Base-by-base conservation (phyloP, 1,140 invertebrate species). In the Pristionchus pacificus region DNA sequence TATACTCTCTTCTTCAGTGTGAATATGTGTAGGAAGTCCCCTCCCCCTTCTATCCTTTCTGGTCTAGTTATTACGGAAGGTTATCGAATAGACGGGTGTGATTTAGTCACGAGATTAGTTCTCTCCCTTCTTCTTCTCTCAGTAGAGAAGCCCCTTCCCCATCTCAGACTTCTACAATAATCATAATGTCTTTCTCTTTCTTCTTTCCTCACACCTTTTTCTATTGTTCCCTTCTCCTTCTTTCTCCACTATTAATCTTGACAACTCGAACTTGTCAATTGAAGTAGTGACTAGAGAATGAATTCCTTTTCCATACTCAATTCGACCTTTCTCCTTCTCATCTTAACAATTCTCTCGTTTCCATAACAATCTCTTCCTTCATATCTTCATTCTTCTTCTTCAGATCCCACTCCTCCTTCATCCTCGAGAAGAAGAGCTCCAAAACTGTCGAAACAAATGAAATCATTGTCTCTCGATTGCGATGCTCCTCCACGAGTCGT, bases 381-480 rank as follows among this genome's bases (percentile, higher is more conserved):
- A n/a, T n/a, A n/a, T n/a, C n/a, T n/a, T n/a, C n/a, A n/a, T n/a
- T n/a, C n/a, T n/a, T n/a, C n/a, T n/a, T n/a, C n/a, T n/a, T n/a
- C n/a, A n/a, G n/a, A n/a, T n/a, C n/a, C n/a, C n/a, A n/a, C n/a
- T n/a, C n/a, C n/a, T n/a, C n/a, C n/a, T n/a, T n/a, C n/a, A n/a
- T n/a, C n/a, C n/a, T n/a, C n/a, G n/a, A n/a, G n/a, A n/a, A 49
- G 38, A 49, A 49, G 82, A 60, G 75, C 81, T 14, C 81, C 81
- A 3, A 83, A 84, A 55, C 74, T 83, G 62, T 70, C 76, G 15
- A 81, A 83, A 68, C 81, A 83, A 69, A 83, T 83, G 81, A 83
- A 83, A 64, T 82, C 80, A 10, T 68, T 83, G 2, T 84, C 82
- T 3, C 61, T 83, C 38, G 81, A 83, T 66, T 83, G 81, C 68